Percentiles rank a stretch among this genome's conserved stretches.
These are phyloP conservation scores for Sparidentex hasta DNA, from an alignment of 2,797 vertebrate species.

Conservation along the genomic window DNA sequence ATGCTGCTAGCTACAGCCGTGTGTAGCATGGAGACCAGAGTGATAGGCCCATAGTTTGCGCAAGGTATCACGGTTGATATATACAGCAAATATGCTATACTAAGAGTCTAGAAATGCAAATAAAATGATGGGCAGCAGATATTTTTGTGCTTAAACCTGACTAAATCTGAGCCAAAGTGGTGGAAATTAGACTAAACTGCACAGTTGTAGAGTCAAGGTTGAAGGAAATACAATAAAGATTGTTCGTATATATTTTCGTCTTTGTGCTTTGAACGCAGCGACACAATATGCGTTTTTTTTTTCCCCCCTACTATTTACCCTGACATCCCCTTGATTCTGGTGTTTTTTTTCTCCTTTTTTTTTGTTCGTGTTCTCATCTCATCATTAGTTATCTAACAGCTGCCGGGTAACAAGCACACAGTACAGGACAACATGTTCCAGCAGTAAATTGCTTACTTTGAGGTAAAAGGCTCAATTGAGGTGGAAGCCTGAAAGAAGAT, in stretches of 20 bases:
- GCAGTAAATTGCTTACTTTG: conserved; percentile 3
- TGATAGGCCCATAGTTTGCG: too few species aligned
- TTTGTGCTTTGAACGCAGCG: neutral
- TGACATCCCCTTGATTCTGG: too few species aligned
- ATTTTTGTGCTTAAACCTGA: too few species aligned
- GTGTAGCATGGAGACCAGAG: neutral
- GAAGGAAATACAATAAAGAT: conserved; percentile 1
- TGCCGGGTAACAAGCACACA: neutral
- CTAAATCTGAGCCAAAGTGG: too few species aligned
- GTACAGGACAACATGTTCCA: neutral
- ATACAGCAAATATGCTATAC: neutral
- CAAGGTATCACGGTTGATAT: too few species aligned
- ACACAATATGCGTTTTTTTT: neutral
- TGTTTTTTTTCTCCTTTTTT: too few species aligned
- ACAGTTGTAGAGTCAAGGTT: neutral
- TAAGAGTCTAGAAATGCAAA: neutral
- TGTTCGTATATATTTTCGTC: neutral
- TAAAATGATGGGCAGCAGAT: too few species aligned
- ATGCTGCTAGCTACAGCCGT: neutral
- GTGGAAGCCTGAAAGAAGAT: neutral
- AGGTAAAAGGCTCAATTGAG: conserved; percentile 2
- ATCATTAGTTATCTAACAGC: conserved; percentile 16
- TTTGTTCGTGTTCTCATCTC: neutral
- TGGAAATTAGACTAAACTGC: too few species aligned
- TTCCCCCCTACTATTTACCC: conserved; percentile 9